Evolutionary conservation across 1,140 invertebrate species (phyloP), one percentile per base, ranked within the genome.

Genomic region (Drosophila murphyi): DNA sequence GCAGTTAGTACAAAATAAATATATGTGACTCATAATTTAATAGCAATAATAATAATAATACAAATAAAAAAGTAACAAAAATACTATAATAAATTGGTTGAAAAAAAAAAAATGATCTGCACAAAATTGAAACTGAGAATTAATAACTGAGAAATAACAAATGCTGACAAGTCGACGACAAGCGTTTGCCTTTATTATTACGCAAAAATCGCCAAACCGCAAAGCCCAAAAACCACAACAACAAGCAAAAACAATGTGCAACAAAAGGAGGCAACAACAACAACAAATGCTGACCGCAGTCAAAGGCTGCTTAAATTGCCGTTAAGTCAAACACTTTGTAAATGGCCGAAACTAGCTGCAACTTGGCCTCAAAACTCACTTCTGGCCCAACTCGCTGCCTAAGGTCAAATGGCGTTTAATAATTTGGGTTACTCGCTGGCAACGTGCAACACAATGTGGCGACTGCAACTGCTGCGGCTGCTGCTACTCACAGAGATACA

Each of bases 381-480:
- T 8, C 5, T 29, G 29, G n/a, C 12, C 47, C 41, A 59, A 68
- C 76, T 43, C 72, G 72, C 31, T n/a, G 81, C 86, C 86, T 89
- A 81, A 89, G 85, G 85, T 89, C 85, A 89, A 89, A 89, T 88
- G 82, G 68, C 78, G 86, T 85, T 89, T 85, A 89, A 89, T 89
- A 89, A 89, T 89, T 89, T 89, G 75, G 85, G 83, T 87, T 87
- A 79, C 34, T 69, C n/a, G 63, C 64, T 43, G 41, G 57, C 28
- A 61, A 47, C 55, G 45, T 60, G 57, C 57, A 47, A 34, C 29
- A 10, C 56, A 57, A 51, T 59, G 59, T 47, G 65, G 65, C 61
- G 62, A 48, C 69, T 60, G 69, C 61, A 37, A 64, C 59, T 61
- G 43, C n/a, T 50, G 50, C 37, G 41, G 35, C 65, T 68, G 59